These are phyloP conservation scores for Mythimna vitellina DNA, from an alignment of 2,888 invertebrate species.

Conservation along the genomic window DNA sequence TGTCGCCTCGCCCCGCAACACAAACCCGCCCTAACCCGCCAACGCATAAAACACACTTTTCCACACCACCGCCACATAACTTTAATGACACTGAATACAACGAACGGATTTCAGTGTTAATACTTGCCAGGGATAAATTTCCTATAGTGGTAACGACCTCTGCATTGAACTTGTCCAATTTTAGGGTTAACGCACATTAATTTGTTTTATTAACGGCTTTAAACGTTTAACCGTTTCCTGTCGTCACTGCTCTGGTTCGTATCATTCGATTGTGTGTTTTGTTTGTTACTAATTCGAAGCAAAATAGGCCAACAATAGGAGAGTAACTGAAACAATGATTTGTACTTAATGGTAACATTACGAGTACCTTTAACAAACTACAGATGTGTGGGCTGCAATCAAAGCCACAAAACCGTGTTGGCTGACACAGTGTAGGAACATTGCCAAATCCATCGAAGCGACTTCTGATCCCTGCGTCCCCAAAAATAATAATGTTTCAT, in stretches of 20 bases:
- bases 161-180: constrained; percentile 90
- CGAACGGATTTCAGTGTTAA: constrained; percentile 90
- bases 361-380: constrained; percentile 48
- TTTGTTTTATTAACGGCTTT: constrained; percentile 89
- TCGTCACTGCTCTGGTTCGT: constrained; percentile 76
- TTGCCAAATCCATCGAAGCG: constrained; percentile 85
- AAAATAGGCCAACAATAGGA: constrained; percentile 54
- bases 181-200: constrained; percentile 89
- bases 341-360: constrained; percentile 37
- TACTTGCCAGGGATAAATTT: constrained; percentile 89
- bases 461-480: constrained; percentile 88
- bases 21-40: constrained; percentile 77
- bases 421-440: constrained; percentile 69
- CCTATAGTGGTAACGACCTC: constrained; percentile 90
- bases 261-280: constrained; percentile 76
- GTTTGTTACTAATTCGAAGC: constrained; percentile 52
- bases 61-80: constrained; percentile 70
- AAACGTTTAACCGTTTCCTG: constrained; percentile 88
- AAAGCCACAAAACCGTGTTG: constrained; percentile 64
- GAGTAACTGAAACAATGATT: constrained; percentile 49
- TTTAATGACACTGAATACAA: constrained; percentile 90
- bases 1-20: constrained; percentile 75
- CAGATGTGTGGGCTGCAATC: constrained; percentile 55
- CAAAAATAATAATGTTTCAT: constrained; percentile 91
- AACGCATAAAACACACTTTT: constrained; percentile 81